Conservation (phyloP, 2,113 vertebrate species). For the Athene cunicularia region DNA sequence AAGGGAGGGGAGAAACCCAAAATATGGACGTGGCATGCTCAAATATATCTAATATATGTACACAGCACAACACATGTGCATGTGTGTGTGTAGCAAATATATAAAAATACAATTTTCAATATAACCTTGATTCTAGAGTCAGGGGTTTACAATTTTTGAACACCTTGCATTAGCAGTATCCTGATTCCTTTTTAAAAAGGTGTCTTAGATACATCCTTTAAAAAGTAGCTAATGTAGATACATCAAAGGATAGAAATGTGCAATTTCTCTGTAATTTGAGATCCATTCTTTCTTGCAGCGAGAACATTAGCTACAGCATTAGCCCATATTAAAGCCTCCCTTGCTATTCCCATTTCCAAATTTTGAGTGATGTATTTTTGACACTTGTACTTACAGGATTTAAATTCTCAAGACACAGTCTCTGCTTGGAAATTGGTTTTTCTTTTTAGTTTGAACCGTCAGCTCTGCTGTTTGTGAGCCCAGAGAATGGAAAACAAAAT, state of each 20-base stretch:
- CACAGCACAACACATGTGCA: rapidly evolving
- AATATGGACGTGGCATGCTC: not conserved
- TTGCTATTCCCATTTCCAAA: not conserved
- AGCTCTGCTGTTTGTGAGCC: not conserved
- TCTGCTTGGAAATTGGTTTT: not conserved
- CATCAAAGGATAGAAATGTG: not conserved
- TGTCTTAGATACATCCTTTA: not conserved
- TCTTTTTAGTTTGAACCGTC: not conserved
- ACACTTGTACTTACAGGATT: not conserved
- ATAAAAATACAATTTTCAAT: not conserved
- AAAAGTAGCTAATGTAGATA: not conserved
- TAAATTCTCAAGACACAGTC: not conserved
- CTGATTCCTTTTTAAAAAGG: not conserved
- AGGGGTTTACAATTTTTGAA: not conserved
- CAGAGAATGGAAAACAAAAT: constrained; percentile 36
- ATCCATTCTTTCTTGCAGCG: not conserved
- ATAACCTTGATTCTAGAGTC: not conserved
- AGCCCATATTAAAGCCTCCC: not conserved
- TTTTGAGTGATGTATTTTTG: not conserved
- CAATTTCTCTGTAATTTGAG: not conserved
- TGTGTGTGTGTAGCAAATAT: rapidly evolving
- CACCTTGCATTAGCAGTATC: not conserved
- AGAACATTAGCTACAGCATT: not conserved
- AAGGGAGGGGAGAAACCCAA: not conserved
- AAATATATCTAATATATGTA: too few relatives aligned